Evolutionary conservation across 2,797 vertebrate genomes (phyloP).

Genomic region (Lepus townsendii): DNA sequence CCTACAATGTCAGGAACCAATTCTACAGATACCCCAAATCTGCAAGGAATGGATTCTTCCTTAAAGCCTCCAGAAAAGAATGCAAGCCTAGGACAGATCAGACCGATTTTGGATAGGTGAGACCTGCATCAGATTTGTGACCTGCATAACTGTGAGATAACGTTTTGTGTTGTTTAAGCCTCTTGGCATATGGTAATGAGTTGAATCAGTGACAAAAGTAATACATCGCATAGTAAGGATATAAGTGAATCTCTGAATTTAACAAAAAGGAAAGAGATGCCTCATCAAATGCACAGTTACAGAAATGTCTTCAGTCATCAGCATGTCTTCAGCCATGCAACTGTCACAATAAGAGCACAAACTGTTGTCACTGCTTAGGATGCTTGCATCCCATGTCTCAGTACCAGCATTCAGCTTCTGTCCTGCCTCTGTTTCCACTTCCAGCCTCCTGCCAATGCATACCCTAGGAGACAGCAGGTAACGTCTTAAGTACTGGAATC

Average conservation of each 20-base stretch:
- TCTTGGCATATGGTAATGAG: background rate
- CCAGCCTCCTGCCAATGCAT: no score
- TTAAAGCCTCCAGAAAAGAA: background rate
- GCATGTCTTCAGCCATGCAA: no score
- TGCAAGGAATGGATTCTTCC: background rate
- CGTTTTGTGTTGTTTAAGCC: background rate
- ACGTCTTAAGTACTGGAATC: no score
- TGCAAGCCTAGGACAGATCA: background rate
- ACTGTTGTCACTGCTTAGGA: background rate
- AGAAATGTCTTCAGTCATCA: conserved; percentile 21
- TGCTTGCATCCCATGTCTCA: no score
- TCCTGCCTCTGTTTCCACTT: no score
- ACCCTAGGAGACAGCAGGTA: no score
- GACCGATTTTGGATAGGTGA: background rate
- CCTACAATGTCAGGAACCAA: background rate
- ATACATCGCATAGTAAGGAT: background rate
- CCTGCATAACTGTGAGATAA: background rate
- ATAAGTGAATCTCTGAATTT: background rate
- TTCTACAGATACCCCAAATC: background rate
- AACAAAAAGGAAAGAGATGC: background rate
- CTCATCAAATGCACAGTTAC: background rate
- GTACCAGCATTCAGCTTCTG: no score
- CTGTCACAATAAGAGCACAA: conserved; percentile 14
- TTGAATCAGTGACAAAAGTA: background rate
- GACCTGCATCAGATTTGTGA: background rate